Base-by-base conservation (phyloP, 2,113 vertebrate species). In the Nanorana parkeri region DNA sequence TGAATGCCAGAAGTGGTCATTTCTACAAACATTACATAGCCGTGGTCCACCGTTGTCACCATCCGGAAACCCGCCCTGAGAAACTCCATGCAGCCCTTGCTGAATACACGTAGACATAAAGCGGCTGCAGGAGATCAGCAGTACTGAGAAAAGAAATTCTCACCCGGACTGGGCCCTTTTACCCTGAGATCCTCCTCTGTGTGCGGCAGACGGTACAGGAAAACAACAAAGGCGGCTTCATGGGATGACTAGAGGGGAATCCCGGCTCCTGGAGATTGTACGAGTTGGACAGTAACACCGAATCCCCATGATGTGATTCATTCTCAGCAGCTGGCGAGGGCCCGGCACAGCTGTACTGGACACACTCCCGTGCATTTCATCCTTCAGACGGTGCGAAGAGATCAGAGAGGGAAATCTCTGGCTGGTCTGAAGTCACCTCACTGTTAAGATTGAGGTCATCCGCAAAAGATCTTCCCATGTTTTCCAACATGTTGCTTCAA, bases 191-290 rank as follows among this genome's bases (percentile, higher is more conserved):
- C n/a, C 52, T 58, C 20, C 54, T 28, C 26, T 17, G 28, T 36
- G n/a, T 7, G 52, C 6, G 8, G 17, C 69, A 20, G 24, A 51
- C 29, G 69, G 24, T 72, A 4, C 51, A 72, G n/a, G n/a, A 24
- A 55, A 68, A 64, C 55, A 52, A 67, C 29, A 63, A 54, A 13
- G 32, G 16, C 8, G 16, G 3, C 29, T 32, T 29, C 3, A 19
- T 79, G 26, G 29, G 54, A 68, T 68, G 54, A 69, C 28, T 68
- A 20, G 4, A 15, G 77, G 77, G 66, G 77, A 58, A 69, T 68
- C 54, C 65, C 52, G 41, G 19, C 32, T 41, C 23, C 29, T 7
- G 23, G 47, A 36, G 17, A 47, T 51, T 28, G 61, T 66, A 52
- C 28, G 36, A 64, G 19, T 56, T 55, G 17, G 76, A 55, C 47